These are phyloP conservation scores for Oreocharis arfaki DNA, from an alignment of 2,113 vertebrate species.

Conservation along the genomic window DNA sequence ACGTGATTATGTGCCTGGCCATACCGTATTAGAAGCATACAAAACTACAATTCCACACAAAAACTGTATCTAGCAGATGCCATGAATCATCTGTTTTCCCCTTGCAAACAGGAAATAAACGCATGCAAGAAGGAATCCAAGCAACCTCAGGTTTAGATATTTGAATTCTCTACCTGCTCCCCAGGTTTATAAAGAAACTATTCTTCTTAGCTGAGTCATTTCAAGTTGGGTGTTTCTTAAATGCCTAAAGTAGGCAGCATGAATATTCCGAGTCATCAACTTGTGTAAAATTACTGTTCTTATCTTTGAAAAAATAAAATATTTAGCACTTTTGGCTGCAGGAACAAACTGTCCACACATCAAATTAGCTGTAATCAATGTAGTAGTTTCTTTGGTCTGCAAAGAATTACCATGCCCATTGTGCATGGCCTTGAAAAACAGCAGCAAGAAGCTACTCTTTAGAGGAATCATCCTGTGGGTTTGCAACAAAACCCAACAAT, in stretches of 20 bases:
- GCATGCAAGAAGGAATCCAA: background rate
- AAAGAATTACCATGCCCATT: background rate
- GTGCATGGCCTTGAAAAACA: background rate
- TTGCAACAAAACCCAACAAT: background rate
- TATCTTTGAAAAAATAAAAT: background rate
- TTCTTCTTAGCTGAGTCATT: background rate
- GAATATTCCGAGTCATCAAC: background rate
- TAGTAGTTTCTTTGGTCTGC: background rate
- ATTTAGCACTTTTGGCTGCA: background rate
- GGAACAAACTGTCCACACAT: background rate
- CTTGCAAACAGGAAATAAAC: background rate
- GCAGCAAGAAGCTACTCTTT: background rate
- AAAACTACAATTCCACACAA: background rate
- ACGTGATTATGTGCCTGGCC: background rate
- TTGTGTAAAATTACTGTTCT: background rate
- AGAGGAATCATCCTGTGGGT: background rate
- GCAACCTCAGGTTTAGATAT: background rate
- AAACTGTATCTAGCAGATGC: background rate
- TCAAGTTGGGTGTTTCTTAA: background rate
- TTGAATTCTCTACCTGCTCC: background rate
- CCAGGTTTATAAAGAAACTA: background rate
- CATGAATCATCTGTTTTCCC: background rate
- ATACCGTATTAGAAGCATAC: background rate
- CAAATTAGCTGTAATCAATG: background rate
- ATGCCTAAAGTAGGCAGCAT: background rate